Conservation (phyloP, 2,888 invertebrate species). For the Diadegma fenestrale region DNA sequence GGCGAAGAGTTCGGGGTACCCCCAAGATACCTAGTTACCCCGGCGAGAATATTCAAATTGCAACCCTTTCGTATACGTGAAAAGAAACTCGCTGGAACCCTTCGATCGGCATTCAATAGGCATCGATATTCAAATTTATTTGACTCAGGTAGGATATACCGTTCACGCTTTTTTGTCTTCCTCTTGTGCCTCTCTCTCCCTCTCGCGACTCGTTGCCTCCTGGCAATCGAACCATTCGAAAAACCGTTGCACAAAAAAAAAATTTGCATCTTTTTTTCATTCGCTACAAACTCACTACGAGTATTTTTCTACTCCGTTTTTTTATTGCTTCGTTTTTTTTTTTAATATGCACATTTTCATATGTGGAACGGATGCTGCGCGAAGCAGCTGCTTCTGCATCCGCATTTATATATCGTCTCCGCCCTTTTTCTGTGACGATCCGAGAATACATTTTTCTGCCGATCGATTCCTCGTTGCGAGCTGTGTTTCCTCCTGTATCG, state of each 20-base stretch:
- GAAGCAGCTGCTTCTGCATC: slow-evolving; percentile 66
- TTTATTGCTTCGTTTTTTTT: slow-evolving; percentile 44
- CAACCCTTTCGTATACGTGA: slow-evolving; percentile 81
- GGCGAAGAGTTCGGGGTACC: slow-evolving; percentile 56
- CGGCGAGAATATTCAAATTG: slow-evolving; percentile 84
- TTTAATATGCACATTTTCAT: slow-evolving; percentile 58
- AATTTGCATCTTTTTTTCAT: slow-evolving; percentile 71
- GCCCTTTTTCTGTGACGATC: slow-evolving; percentile 53
- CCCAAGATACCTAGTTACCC: slow-evolving; percentile 84
- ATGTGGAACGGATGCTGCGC: slow-evolving; percentile 70
- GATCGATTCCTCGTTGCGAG: slow-evolving; percentile 49
- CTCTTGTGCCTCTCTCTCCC: slow-evolving; percentile 63
- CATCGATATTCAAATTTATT: slow-evolving; percentile 85
- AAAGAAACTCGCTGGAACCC: slow-evolving; percentile 79
- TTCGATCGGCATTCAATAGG: slow-evolving; percentile 85
- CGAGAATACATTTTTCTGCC: slow-evolving; percentile 51
- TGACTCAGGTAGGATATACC: slow-evolving; percentile 78
- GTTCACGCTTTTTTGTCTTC: slow-evolving; percentile 65
- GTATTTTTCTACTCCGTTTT: slow-evolving; percentile 52
- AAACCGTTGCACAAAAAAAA: slow-evolving; percentile 75
- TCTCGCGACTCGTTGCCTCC: slow-evolving; percentile 53
- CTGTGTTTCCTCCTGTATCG: slow-evolving; percentile 37
- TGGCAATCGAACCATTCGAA: slow-evolving; percentile 63
- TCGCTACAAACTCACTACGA: slow-evolving; percentile 57
- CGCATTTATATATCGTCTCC: slow-evolving; percentile 41